phyloP scores from a whole-genome alignment of 2,113 vertebrate species.

The Buteo buteo region DNA sequence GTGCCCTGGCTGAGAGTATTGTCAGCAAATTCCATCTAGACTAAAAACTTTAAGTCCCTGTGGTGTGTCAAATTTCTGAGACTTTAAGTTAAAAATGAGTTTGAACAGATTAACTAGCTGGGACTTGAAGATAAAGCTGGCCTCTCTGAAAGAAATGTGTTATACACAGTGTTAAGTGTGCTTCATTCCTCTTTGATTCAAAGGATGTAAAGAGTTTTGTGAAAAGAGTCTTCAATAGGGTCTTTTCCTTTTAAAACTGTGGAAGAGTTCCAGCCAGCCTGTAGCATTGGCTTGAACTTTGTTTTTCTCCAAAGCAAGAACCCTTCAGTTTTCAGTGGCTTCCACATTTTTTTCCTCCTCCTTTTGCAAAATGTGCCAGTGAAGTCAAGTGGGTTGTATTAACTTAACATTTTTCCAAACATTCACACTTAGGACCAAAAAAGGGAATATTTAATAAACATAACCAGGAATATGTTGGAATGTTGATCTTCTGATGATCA shows the following conservation, averaged over 20 bases:
- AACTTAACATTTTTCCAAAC: conserved; percentile 28
- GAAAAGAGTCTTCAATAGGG: conserved; percentile 4
- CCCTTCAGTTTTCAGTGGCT: conserved; percentile 48
- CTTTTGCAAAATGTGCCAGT: conserved; percentile 36
- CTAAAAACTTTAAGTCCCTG: conserved; percentile 19
- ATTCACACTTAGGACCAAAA: conserved; percentile 49
- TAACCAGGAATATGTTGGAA: conserved; percentile 37
- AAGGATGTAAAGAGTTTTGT: conserved; percentile 29
- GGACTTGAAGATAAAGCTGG: conserved; percentile 33
- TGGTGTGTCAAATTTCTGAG: conserved; percentile 29
- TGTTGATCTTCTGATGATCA: conserved; percentile 5
- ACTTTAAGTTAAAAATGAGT: conserved; percentile 41
- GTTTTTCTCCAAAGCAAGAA: conserved; percentile 40
- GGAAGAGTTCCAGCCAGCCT: conserved; percentile 33
- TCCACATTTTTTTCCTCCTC: conserved; percentile 43
- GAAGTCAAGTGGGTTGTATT: conserved; percentile 45
- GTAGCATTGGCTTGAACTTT: conserved; percentile 36
- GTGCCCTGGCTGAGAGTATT: not conserved
- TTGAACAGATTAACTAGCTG: conserved; percentile 30
- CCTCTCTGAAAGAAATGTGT: conserved; percentile 38
- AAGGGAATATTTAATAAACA: conserved; percentile 53
- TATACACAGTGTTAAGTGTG: conserved; percentile 5
- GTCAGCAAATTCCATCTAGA: conserved; percentile 49
- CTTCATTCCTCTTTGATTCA: conserved; percentile 7
- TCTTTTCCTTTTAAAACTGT: conserved; percentile 28